Percentiles rank a stretch among this genome's conserved stretches.
Evolutionary conservation across 2,797 vertebrate genomes (phyloP).

Genomic region (Cuculus canorus): DNA sequence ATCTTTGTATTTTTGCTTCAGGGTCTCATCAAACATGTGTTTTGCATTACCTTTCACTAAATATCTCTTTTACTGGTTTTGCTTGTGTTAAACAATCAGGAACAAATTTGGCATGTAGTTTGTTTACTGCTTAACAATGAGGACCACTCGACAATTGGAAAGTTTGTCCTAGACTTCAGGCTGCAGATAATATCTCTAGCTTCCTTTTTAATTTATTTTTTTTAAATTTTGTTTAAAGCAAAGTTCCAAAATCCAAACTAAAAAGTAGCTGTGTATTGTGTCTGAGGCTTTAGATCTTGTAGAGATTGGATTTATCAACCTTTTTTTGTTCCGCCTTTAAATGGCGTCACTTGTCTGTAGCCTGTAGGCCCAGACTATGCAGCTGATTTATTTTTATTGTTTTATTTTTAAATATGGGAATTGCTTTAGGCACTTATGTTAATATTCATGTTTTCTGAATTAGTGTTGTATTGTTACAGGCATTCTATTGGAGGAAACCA

Average conservation of each 20-base stretch:
- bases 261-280: conserved; percentile 34
- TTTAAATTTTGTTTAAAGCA: background rate
- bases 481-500: conserved; percentile 36
- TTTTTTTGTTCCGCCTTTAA: conserved; percentile 61
- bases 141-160: conserved; percentile 45
- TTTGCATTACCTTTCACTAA: conserved; percentile 40
- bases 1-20: background rate
- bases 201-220: conserved; percentile 52
- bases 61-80: conserved; percentile 35
- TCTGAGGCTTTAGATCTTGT: conserved; percentile 55
- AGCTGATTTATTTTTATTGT: conserved; percentile 55
- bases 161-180: conserved; percentile 32
- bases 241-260: conserved; percentile 24
- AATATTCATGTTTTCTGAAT: conserved; percentile 60
- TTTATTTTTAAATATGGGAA: conserved; percentile 64
- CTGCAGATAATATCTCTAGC: conserved; percentile 48
- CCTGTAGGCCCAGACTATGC: conserved; percentile 40
- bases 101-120: conserved; percentile 60
- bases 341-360: conserved; percentile 51
- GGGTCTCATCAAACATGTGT: conserved; percentile 42
- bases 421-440: conserved; percentile 34
- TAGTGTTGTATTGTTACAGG: conserved; percentile 45
- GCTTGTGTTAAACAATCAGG: conserved; percentile 41
- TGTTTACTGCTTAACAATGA: conserved; percentile 61
- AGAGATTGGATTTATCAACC: conserved; percentile 49